These are phyloP conservation scores for Drosophila nigromelanica DNA, from an alignment of 1,140 invertebrate species.

Conservation along the genomic window DNA sequence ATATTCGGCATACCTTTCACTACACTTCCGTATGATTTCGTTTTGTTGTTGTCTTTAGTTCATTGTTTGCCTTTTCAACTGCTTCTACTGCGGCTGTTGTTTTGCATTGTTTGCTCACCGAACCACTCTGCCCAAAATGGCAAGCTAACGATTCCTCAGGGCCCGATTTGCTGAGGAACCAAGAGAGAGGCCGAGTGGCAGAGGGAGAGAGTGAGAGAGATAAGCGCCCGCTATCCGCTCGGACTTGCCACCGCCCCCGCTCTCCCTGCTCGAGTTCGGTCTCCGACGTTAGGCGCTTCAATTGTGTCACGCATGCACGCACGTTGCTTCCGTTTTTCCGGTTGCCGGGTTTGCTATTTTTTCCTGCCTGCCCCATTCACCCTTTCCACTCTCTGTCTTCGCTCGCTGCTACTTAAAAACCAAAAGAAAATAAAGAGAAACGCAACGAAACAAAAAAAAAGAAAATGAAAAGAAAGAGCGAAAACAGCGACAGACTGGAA, in stretches of 20 bases:
- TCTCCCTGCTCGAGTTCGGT: constrained; percentile 2
- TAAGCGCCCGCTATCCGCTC: constrained; percentile 46
- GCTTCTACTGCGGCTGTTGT: constrained; percentile 32
- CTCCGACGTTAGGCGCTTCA: constrained; percentile 69
- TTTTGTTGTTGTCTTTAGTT: constrained; percentile 47
- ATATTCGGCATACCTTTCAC: not conserved
- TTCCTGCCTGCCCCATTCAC: constrained; percentile 50
- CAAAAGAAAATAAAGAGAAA: constrained; percentile 34
- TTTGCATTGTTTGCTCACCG: constrained; percentile 66
- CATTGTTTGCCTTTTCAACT: constrained; percentile 62
- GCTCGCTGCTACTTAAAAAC: constrained; percentile 48
- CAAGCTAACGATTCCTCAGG: constrained; percentile 77
- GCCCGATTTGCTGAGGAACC: constrained; percentile 57
- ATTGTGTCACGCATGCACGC: constrained; percentile 82
- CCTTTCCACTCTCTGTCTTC: not conserved
- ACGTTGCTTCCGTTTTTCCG: constrained; percentile 81
- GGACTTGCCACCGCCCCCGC: constrained; percentile 1
- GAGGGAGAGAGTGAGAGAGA: constrained; percentile 39
- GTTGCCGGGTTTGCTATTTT: constrained; percentile 78
- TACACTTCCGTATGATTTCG: constrained; percentile 13
- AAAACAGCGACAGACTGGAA: constrained; percentile 78
- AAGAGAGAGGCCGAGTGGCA: constrained; percentile 3
- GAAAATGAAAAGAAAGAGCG: constrained; percentile 29
- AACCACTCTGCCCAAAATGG: constrained; percentile 69
- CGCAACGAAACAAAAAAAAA: constrained; percentile 3